phyloP scores from a whole-genome alignment of 1,140 invertebrate genomes.

The Tetramorium parvispinum region DNA sequence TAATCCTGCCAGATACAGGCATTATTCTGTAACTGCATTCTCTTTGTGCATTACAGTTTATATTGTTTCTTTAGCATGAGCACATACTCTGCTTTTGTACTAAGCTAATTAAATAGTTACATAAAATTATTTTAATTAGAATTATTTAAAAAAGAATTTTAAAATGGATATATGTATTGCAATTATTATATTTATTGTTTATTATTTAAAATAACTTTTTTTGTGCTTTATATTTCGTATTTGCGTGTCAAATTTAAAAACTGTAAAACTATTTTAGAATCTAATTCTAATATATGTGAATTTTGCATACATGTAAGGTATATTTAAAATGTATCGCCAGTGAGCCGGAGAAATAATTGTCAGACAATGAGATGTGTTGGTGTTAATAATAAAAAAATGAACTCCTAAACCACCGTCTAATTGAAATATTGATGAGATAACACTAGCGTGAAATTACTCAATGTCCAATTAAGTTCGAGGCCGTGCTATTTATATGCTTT shows the following conservation, averaged over 20 bases:
- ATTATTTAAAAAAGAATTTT: background rate
- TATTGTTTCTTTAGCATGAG: background rate
- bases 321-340: background rate
- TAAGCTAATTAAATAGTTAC: background rate
- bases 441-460: slow-evolving; percentile 12
- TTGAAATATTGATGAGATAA: background rate
- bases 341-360: background rate
- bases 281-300: background rate
- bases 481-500: background rate
- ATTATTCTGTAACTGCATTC: background rate
- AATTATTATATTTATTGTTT: background rate
- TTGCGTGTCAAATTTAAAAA: background rate
- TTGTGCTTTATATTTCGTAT: background rate
- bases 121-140: background rate
- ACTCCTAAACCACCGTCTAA: background rate
- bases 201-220: background rate
- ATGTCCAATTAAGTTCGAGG: background rate
- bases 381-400: slow-evolving; percentile 22
- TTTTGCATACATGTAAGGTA: background rate
- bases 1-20: background rate
- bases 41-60: background rate
- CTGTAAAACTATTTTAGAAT: background rate
- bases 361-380: background rate
- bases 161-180: background rate
- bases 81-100: background rate